Base-by-base conservation (phyloP, 2,888 invertebrate species). In the Patella ulyssiponensis region DNA sequence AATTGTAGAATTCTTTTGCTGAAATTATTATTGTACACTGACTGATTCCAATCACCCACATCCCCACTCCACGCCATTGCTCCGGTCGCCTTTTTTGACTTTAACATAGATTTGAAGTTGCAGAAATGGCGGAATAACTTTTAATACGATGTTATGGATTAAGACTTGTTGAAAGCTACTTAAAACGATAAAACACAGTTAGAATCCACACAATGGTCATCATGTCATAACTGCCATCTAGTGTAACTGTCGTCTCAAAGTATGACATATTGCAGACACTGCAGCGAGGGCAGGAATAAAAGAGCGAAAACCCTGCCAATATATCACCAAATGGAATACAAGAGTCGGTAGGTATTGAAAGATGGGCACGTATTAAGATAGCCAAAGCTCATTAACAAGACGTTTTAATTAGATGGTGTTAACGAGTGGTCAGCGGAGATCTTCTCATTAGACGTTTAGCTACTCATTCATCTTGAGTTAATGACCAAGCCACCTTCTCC, bases 391-490 rank as follows among this genome's bases (percentile, higher is more conserved):
- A 64, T 64, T 64, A 64, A 64, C 64, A 64, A 64, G 64, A 64
- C 64, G 64, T 64, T 64, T 64, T 64, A 64, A 64, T 64, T 64
- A 64, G 23, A 64, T 64, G 20, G 20, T 23, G 64, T 64, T 64
- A 64, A 64, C 64, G 64, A 64, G 64, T 64, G 64, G 64, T 64
- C 64, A 64, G 23, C 12, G 64, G 23, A 64, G 20, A 20, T 64
- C 20, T 64, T 20, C 20, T 64, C 64, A 64, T 64, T 64, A 64
- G 64, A 64, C 2, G 23, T 64, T 64, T 64, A 64, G 23, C 20
- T 12, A 11, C 23, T 23, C 64, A 64, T 64, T 23, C 64, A 64
- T 64, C 64, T 64, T 64, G 64, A 64, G 23, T 23, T 23, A 64
- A 64, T 64, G 64, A 64, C 64, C 64, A 64, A 20, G 12, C 20